Percentiles rank a stretch among this genome's conserved stretches.
Evolutionary conservation across 2,797 vertebrate genomes (phyloP).

Genomic region (Hirundo rustica): DNA sequence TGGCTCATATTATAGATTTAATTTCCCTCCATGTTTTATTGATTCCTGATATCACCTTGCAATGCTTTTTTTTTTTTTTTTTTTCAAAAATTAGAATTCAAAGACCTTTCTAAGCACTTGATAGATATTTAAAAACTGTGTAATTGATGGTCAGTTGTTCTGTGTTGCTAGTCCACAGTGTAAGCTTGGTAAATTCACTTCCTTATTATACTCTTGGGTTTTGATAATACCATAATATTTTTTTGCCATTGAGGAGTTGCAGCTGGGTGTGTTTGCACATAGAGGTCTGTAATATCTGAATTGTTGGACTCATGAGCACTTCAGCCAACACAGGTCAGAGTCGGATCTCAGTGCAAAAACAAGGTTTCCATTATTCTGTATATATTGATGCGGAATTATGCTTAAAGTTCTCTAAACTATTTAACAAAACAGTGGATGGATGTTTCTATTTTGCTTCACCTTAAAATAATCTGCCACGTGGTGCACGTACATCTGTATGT

Average conservation of each 20-base stretch:
- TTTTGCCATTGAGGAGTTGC: background rate
- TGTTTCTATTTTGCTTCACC: background rate
- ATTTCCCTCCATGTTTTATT: background rate
- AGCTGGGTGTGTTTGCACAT: background rate
- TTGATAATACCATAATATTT: background rate
- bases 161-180: background rate
- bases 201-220: background rate
- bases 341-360: background rate
- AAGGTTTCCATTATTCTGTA: background rate
- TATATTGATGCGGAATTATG: background rate
- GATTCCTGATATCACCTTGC: background rate
- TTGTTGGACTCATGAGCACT: background rate
- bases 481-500: rapidly evolving
- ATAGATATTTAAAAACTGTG: background rate
- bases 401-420: background rate
- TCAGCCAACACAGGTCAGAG: background rate
- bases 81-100: background rate
- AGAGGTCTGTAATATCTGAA: background rate
- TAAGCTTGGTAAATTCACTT: background rate
- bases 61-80: background rate
- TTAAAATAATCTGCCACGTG: background rate
- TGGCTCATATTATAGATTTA: background rate
- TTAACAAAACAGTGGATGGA: background rate
- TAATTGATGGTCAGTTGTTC: background rate
- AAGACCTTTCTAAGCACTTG: background rate